Conservation (phyloP, 2,888 invertebrate species). For the Sialis fuliginosa region DNA sequence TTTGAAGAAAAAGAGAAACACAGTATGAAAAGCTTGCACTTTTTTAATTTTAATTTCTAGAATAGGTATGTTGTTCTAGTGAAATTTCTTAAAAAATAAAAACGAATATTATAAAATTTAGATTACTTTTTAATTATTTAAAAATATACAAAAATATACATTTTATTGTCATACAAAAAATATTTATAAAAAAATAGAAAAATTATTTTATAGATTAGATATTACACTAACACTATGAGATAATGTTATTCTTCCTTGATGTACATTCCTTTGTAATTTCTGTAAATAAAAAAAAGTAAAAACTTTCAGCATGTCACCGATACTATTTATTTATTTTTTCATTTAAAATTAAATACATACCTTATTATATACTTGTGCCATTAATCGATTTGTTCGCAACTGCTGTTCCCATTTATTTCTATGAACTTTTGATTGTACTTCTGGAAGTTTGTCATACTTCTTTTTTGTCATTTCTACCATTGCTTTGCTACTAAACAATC, state of each 20-base stretch:
- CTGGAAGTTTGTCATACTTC: conserved; percentile 51
- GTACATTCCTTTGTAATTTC: conserved; percentile 48
- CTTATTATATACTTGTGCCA: conserved; percentile 60
- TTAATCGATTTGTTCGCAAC: conserved; percentile 47
- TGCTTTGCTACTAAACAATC: conserved; percentile 33
- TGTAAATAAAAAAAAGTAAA: conserved; percentile 27
- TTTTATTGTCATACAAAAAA: background rate
- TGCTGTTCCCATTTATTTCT: conserved; percentile 37
- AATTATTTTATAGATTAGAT: conserved; percentile 20
- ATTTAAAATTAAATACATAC: conserved; percentile 29
- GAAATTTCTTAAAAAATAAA: too few relatives aligned
- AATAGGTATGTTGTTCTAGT: too few relatives aligned
- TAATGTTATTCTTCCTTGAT: conserved; percentile 44
- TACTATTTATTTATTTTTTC: conserved; percentile 2
- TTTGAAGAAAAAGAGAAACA: too few relatives aligned
- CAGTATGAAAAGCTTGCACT: too few relatives aligned
- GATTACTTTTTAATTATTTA: too few relatives aligned
- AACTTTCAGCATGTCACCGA: conserved; percentile 6
- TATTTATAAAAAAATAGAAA: background rate
- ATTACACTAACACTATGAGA: conserved; percentile 44
- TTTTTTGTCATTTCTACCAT: conserved; percentile 40
- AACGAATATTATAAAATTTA: too few relatives aligned
- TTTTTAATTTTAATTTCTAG: too few relatives aligned
- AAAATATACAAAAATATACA: background rate
- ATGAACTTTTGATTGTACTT: conserved; percentile 44